Conservation (phyloP, 2,888 invertebrate genomes). For the Spialia ferax region DNA sequence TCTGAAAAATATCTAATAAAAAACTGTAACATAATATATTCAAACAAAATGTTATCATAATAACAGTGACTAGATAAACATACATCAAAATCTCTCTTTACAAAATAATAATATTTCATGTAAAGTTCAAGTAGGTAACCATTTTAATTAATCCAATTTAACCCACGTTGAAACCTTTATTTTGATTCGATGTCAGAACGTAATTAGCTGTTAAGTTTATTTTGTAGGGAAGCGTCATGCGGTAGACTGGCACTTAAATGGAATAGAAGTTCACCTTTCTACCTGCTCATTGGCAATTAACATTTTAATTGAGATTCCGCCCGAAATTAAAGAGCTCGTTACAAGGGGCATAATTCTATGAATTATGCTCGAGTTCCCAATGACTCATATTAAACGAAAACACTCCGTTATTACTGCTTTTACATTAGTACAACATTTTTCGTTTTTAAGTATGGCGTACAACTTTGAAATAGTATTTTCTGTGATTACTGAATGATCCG, state of each 20-base stretch:
- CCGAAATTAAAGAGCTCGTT: conserved; percentile 41
- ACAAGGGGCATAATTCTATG: conserved; percentile 24
- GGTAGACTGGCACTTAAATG: background rate
- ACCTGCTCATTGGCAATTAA: conserved; percentile 47
- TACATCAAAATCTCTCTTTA: background rate
- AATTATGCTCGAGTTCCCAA: conserved; percentile 16
- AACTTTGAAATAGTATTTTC: too few relatives aligned
- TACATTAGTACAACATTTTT: background rate
- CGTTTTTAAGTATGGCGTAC: background rate
- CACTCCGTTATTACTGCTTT: background rate
- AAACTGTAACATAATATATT: too few relatives aligned
- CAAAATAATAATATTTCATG: background rate
- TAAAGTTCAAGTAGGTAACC: background rate
- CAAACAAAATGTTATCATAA: too few relatives aligned
- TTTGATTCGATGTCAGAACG: conserved; percentile 12
- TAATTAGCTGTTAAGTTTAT: conserved; percentile 26
- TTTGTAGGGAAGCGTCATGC: background rate
- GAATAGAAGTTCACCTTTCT: conserved; percentile 18
- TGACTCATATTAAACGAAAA: background rate
- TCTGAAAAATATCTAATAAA: too few relatives aligned
- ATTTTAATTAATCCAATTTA: background rate
- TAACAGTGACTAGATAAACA: background rate
- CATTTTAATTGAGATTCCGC: conserved; percentile 46
- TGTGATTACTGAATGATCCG: too few relatives aligned
- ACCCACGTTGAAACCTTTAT: conserved; percentile 10